phyloP scores from a whole-genome alignment of 2,888 invertebrate species.

The Diarsia brunnea region DNA sequence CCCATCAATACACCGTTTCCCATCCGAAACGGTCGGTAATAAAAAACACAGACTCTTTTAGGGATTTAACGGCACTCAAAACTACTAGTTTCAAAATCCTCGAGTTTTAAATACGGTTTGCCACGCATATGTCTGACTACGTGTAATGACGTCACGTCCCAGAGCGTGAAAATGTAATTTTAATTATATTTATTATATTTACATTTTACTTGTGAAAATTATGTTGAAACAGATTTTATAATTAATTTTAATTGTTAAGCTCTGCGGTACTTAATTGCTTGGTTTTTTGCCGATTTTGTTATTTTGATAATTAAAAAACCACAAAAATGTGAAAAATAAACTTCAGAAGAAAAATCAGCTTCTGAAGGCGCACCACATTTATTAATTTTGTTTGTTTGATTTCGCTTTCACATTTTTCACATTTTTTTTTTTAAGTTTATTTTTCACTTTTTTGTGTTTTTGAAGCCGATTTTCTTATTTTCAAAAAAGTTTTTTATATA shows the following conservation, averaged over 20 bases:
- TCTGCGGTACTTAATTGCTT: background rate
- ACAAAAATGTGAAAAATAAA: too few relatives aligned
- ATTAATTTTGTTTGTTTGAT: too few relatives aligned
- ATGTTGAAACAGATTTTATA: background rate
- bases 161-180: background rate
- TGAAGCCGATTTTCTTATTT: too few relatives aligned
- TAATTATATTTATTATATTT: background rate
- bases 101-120: background rate
- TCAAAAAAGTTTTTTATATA: too few relatives aligned
- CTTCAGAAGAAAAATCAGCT: too few relatives aligned
- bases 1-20: too few relatives aligned
- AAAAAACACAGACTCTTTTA: background rate
- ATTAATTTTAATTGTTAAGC: background rate
- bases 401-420: too few relatives aligned
- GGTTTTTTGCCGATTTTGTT: background rate
- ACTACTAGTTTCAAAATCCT: background rate
- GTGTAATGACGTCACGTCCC: background rate
- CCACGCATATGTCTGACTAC: conserved; percentile 1
- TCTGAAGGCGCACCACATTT: too few relatives aligned
- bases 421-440: too few relatives aligned
- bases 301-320: background rate
- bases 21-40: too few relatives aligned
- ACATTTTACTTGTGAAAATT: background rate
- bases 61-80: background rate
- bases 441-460: too few relatives aligned